Base-by-base conservation (phyloP, 2,888 invertebrate genomes). In the Embidobia sp. region DNA sequence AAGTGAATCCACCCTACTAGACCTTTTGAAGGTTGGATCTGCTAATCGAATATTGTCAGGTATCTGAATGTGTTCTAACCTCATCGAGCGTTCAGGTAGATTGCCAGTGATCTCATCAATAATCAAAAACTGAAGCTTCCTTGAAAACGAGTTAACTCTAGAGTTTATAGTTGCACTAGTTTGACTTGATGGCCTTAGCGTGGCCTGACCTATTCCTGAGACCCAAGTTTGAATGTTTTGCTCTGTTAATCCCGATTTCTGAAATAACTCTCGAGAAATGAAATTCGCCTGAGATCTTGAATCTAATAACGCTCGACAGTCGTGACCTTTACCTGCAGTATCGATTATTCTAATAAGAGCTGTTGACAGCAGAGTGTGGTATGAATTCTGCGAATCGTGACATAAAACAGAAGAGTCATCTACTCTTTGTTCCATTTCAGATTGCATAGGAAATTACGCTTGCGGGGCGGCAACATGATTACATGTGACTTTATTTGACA, bases 41-140 rank as follows among this genome's bases (percentile, higher is more conserved):
- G 63, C 63, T 0, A 64, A 40, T 1, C 10, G 4, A 18, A 64
- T 31, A 29, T 64, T 51, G 1, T 22, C 1, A 8, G 51, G 40
- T 15, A 37, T 15, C 5, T 13, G 6, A 37, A 37, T n/a, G 15
- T 4, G 13, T 6, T 37, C 15, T 15, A 15, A n/a, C 3, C 15
- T 10, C 15, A 37, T 15, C 15, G 11, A 5, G 5, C 6, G 6
- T 4, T 37, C 15, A 15, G 37, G 15, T 15, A 37, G 4, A 6
- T 37, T 15, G 5, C 15, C 15, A 3, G 37, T 15, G 5, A 37
- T 15, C 15, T 15, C 6, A 15, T 37, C 37, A 2, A 37, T 4
- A 5, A 37, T 4, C 6, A 37, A 64, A 15, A 13, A 37, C 5
- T 37, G 13, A 4, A 37, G 6, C 6, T 37, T 15, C 8, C 37